A percentile compares a stretch with the other conserved stretches of the same genome.
Evolutionary conservation across 2,797 vertebrate genomes (phyloP).

Genomic region (Sphenopsis melanotis): DNA sequence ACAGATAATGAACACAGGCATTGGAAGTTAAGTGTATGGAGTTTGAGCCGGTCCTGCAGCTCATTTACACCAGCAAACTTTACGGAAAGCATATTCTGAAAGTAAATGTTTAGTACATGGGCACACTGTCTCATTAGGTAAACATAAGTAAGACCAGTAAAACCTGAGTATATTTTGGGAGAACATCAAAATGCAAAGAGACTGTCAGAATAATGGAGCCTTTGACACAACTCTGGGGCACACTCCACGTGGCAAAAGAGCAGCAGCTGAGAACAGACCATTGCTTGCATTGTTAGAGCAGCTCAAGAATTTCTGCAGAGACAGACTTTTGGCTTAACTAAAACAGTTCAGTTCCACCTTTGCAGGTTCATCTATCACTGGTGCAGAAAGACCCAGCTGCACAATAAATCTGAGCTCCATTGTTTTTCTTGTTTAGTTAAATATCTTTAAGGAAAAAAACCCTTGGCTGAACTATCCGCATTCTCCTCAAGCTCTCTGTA

Average conservation of each 20-base stretch:
- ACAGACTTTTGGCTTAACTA: background rate
- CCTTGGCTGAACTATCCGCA: slow-evolving; percentile 62
- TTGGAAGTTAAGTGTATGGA: background rate
- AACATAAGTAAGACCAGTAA: slow-evolving; percentile 1
- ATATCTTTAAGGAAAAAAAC: slow-evolving; percentile 42
- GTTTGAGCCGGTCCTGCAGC: background rate
- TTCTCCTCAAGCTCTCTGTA: slow-evolving; percentile 63
- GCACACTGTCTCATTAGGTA: background rate
- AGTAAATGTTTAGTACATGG: background rate
- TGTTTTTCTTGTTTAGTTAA: slow-evolving; percentile 57
- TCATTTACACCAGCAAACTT: background rate
- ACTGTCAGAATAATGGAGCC: slow-evolving; percentile 4
- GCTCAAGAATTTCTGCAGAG: background rate
- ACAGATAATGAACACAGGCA: background rate
- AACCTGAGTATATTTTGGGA: slow-evolving; percentile 28
- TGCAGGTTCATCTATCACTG: slow-evolving; percentile 7
- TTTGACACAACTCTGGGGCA: slow-evolving; percentile 24
- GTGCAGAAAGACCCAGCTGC: slow-evolving; percentile 41
- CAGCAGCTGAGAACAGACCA: background rate
- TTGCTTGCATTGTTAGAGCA: background rate
- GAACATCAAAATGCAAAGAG: slow-evolving; percentile 25
- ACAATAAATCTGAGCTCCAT: background rate
- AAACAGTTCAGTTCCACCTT: background rate
- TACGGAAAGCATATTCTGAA: background rate
- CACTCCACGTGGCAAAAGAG: background rate